Base-by-base conservation (phyloP, 35 echinoderm and acorn worm genomes). In the Nesometra sesokonis region DNA sequence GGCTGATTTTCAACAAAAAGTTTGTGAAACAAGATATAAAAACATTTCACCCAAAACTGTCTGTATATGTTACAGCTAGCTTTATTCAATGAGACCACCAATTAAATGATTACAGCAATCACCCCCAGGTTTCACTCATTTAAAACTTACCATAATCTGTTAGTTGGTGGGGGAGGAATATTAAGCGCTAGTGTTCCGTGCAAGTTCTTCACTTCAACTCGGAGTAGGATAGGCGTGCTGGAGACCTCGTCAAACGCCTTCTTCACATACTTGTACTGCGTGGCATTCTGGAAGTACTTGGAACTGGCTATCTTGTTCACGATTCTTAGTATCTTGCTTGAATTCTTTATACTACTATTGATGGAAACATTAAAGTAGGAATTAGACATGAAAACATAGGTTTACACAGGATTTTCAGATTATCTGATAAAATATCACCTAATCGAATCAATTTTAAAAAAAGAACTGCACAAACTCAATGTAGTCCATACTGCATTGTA, bases 111-210 rank as follows among this genome's bases (percentile, higher is more conserved):
- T n/a, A n/a, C n/a, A n/a, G n/a, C n/a, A n/a, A n/a, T n/a, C n/a
- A n/a, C n/a, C n/a, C n/a, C n/a, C n/a, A n/a, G n/a, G n/a, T n/a
- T n/a, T n/a, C n/a, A n/a, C n/a, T n/a, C n/a, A n/a, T n/a, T n/a
- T n/a, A n/a, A n/a, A 19, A 81, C 88, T 85, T 90, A 98, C 95
- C 95, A 98, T 86, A 98, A 40, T 94, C 95, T 89, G 38, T 98
- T 92, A 23, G 95, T 91, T 32, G 95, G 95, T 34, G 95, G 95
- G 38, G 95, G 95, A 2, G 95, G 95, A 34, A 98, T 88, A 83
- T 98, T 98, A 11, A 98, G 67, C 32, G 91, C 89, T 78, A 97
- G 34, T n/a, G 78, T 90, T 35, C 94, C 94, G 35, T 85, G 35
- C 8, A 97, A 78, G 85, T 91, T 87, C 43, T 98, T 98, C 40